Base-by-base conservation (phyloP, 2,888 invertebrate genomes). In the Arge pagana region DNA sequence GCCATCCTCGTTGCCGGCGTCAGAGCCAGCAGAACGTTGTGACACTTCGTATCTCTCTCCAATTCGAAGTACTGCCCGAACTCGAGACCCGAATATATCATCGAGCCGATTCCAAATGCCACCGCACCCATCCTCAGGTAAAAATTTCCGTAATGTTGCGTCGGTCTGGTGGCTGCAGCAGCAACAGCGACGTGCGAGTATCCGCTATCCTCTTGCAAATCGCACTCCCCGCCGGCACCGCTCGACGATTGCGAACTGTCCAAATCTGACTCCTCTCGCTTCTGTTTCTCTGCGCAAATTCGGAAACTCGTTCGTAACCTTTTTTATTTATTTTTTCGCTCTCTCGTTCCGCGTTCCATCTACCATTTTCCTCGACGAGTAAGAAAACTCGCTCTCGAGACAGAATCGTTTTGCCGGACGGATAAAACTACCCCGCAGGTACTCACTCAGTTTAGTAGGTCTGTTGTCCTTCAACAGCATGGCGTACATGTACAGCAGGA, bases 61-160 rank as follows among this genome's bases (percentile, higher is more conserved):
- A 93, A 78, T 77, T 97, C 96, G 78, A 96, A 96, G 76, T 94
- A 95, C 75, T 95, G 92, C 0, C 95, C 96, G 70, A 96, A 94
- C 78, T 94, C 94, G 60, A 97, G 79, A 0, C 96, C 95, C 2
- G 94, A 94, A 78, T 96, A 96, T 59, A 97, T 96, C 94, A 97
- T 94, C 63, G 94, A 93, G 21, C 96, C 96, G 66, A 96, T 93
- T 8, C 96, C 96, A 76, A 97, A 97, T 4, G 93, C 96, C 61
- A 95, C 93, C 55, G 94, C 94, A 15, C 94, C 94, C 89, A 94
- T 91, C 62, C 94, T 83, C 54, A 95, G 80, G 77, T 95, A 95
- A 77, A 95, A 94, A 77, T 93, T 93, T 43, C 94, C 94, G 67
- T 92, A 93, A 76, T 93, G 92, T 64, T 90, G 88, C 3, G 65